A percentile compares a stretch with the other conserved stretches of the same genome.
Evolutionary conservation across 2,888 invertebrate species (phyloP).

Genomic region (Therioaphis trifolii): DNA sequence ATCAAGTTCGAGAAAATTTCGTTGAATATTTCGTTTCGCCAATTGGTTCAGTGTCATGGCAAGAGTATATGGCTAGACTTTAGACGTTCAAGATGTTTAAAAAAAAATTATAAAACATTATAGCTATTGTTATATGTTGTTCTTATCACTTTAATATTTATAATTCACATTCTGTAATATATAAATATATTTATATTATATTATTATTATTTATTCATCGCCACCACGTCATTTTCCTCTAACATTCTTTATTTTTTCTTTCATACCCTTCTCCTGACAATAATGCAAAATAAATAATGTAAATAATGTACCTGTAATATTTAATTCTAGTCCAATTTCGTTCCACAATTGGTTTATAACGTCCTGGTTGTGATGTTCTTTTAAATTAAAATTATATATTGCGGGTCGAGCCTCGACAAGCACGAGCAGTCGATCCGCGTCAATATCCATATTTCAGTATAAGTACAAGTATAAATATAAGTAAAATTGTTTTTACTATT

Average conservation of each 20-base stretch:
- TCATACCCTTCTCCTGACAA: background rate
- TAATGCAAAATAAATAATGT: slow-evolving; percentile 5
- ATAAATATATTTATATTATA: background rate
- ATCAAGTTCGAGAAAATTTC: slow-evolving; percentile 48
- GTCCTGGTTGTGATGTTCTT: slow-evolving; percentile 61
- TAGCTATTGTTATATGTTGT: background rate
- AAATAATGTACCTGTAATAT: slow-evolving; percentile 51
- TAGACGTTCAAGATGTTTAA: slow-evolving; percentile 27
- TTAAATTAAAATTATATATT: slow-evolving; percentile 55
- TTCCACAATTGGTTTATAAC: slow-evolving; percentile 52
- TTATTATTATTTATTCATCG: background rate
- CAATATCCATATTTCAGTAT: slow-evolving; percentile 28
- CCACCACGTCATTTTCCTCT: too few relatives aligned
- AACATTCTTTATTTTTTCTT: too few relatives aligned
- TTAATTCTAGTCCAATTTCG: slow-evolving; percentile 58
- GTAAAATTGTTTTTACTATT: too few relatives aligned
- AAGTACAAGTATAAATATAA: background rate
- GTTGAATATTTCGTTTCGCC: slow-evolving; percentile 41
- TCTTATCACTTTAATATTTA: slow-evolving; percentile 3
- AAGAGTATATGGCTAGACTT: slow-evolving; percentile 17
- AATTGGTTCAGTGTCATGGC: slow-evolving; percentile 34
- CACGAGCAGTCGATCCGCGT: slow-evolving; percentile 35
- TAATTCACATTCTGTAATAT: slow-evolving; percentile 1
- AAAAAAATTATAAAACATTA: background rate
- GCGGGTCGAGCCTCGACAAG: slow-evolving; percentile 46